Evolutionary conservation across 2,888 invertebrate species (phyloP), one percentile per base, ranked within the genome.

Genomic region (Gibbula magus): DNA sequence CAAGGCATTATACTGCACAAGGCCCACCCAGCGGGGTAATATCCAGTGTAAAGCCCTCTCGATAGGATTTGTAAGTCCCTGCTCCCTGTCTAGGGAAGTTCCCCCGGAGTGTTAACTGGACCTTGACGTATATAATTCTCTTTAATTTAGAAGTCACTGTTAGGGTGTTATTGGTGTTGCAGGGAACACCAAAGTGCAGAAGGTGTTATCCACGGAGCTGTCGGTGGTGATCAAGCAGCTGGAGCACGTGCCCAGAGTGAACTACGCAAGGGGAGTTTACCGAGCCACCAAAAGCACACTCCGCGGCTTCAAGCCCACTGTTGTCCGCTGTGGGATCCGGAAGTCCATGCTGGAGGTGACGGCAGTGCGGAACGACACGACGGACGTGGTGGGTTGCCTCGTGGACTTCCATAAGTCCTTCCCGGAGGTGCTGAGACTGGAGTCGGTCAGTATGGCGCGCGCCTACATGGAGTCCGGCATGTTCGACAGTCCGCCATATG

Each of bases 381-480:
- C n/a, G 1, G 73, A 80, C 70, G 81, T 81, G n/a, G 56, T 83
- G 8, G 13, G 35, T 13, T 22, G 56, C n/a, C 56, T 83, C n/a
- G 51, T 39, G n/a, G 66, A 81, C 10, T 83, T 83, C 74, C 81
- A 79, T 61, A 45, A 32, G 20, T 25, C 78, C 3, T 83, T 81
- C 45, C 83, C 83, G 1, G 78, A 78, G 7, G 81, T 83, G 18
- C n/a, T 83, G 20, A 45, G 29, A n/a, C 35, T 75, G 35, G 80
- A 79, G 51, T 79, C 83, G 0, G 13, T 83, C 18, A 45, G 76
- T 0, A 18, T 81, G 32, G 81, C 56, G 18, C 22, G 67, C n/a
- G 79, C 81, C 5, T 83, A 81, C 78, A 76, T 81, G 45, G 66
- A 70, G 22, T 79, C 81, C 7, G 61, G 74, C n/a, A 32, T 74